Percentiles rank a stretch among this genome's conserved stretches.
These are phyloP conservation scores for Rhyacophila brunnea DNA, from an alignment of 1,140 invertebrate genomes.

Conservation along the genomic window DNA sequence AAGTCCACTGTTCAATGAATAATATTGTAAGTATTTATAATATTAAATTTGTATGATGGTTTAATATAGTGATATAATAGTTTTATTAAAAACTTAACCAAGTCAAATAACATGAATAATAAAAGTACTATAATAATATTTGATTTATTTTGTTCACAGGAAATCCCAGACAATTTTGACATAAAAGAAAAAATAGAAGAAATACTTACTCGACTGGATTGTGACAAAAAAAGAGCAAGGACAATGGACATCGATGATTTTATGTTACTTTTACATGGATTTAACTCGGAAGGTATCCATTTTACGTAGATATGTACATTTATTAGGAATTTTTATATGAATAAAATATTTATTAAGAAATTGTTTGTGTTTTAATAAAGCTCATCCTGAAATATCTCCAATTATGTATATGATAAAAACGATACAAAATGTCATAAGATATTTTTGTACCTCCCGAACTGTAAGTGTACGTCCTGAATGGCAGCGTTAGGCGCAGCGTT, in stretches of 20 bases:
- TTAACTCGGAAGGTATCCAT: slow-evolving; percentile 89
- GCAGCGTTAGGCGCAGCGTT: too few relatives aligned
- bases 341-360: not conserved
- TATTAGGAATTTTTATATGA: too few relatives aligned
- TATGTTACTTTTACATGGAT: slow-evolving; percentile 79
- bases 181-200: slow-evolving; percentile 82
- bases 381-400: too few relatives aligned
- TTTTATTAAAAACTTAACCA: not conserved
- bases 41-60: too few relatives aligned
- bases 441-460: too few relatives aligned
- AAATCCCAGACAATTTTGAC: slow-evolving; percentile 76
- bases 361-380: not conserved
- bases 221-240: slow-evolving; percentile 80
- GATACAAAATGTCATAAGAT: too few relatives aligned
- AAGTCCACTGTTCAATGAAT: slow-evolving; percentile 79
- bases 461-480: too few relatives aligned
- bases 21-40: slow-evolving; percentile 68
- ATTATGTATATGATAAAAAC: too few relatives aligned
- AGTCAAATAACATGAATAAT: not conserved
- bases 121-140: slow-evolving; percentile 5
- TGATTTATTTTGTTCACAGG: slow-evolving; percentile 57
- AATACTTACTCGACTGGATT: slow-evolving; percentile 66
- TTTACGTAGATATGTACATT: slow-evolving; percentile 55
- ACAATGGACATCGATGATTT: slow-evolving; percentile 98
- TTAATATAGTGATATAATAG: too few relatives aligned